phyloP scores from a whole-genome alignment of 2,113 vertebrate species.

The Boulengeromyrus knoepffleri region DNA sequence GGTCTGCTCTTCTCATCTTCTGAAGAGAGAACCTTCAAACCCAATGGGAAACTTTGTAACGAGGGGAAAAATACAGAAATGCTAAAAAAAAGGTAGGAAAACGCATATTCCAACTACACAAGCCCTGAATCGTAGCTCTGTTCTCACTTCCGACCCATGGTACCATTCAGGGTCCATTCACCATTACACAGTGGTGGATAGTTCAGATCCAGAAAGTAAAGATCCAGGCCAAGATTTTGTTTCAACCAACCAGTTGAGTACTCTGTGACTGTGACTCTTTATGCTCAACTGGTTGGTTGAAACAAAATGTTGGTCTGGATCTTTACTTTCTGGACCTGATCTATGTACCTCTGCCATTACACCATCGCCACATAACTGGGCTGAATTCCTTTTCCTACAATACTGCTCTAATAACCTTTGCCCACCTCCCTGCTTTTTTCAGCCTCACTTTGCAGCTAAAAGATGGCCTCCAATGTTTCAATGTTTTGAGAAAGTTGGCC shows the following conservation, averaged over 20 bases:
- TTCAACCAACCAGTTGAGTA: too few relatives aligned
- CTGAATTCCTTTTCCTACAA: not conserved
- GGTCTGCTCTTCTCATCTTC: not conserved
- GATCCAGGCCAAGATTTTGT: too few relatives aligned
- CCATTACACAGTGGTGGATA: too few relatives aligned
- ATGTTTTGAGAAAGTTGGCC: not conserved
- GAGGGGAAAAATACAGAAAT: conserved; percentile 35
- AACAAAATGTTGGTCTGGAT: too few relatives aligned
- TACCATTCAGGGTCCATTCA: not conserved
- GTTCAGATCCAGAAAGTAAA: too few relatives aligned
- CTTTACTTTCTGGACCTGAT: too few relatives aligned
- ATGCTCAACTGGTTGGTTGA: too few relatives aligned
- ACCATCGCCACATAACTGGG: not conserved
- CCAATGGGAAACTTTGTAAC: conserved; percentile 18
- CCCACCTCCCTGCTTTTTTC: not conserved
- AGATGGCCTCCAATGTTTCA: not conserved
- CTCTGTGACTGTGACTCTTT: too few relatives aligned
- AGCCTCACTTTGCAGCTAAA: not conserved
- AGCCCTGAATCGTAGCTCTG: not conserved
- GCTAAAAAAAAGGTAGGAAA: conserved; percentile 36
- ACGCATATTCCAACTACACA: conserved; percentile 9
- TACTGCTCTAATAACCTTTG: not conserved
- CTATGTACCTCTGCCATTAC: not conserved
- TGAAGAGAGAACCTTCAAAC: not conserved
- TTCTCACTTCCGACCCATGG: not conserved